phyloP scores from a whole-genome alignment of 2,797 vertebrate species.

The Perodicticus potto region DNA sequence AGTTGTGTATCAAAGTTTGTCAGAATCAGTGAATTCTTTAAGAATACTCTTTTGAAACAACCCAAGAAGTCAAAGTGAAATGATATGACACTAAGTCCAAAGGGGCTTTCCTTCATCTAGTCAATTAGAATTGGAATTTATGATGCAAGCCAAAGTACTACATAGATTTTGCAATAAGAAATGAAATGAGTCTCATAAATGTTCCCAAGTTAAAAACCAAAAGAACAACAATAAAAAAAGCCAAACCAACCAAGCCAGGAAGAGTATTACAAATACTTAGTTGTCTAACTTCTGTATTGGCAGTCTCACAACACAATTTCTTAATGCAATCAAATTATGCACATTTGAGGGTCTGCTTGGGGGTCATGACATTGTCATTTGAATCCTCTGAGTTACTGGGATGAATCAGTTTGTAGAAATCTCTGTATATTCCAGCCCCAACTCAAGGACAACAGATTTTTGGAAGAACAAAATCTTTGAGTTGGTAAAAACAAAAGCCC shows the following conservation, averaged over 20 bases:
- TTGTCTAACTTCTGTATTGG: not conserved
- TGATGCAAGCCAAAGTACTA: not conserved
- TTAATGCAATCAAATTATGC: conserved; percentile 47
- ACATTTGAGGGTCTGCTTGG: not conserved
- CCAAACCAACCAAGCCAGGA: not conserved
- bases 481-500: not conserved
- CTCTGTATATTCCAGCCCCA: not conserved
- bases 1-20: not conserved
- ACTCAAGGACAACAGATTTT: conserved; percentile 56
- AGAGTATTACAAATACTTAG: conserved; percentile 31
- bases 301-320: not conserved
- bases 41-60: conserved; percentile 44
- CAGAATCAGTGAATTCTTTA: conserved; percentile 31
- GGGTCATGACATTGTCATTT: not conserved
- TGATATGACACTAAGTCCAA: conserved; percentile 7
- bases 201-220: conserved; percentile 37
- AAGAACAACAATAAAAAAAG: not conserved
- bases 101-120: conserved; percentile 3
- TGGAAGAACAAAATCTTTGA: conserved; percentile 32
- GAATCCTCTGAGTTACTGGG: not conserved
- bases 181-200: conserved; percentile 70
- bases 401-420: conserved; percentile 28
- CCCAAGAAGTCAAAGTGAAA: conserved; percentile 1
- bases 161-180: conserved; percentile 70
- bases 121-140: conserved; percentile 64